Percentiles rank a stretch among this genome's conserved stretches.
Conservation (phyloP, 37 sponge, comb jelly and placozoan species). For the Beroe forskalii region DNA sequence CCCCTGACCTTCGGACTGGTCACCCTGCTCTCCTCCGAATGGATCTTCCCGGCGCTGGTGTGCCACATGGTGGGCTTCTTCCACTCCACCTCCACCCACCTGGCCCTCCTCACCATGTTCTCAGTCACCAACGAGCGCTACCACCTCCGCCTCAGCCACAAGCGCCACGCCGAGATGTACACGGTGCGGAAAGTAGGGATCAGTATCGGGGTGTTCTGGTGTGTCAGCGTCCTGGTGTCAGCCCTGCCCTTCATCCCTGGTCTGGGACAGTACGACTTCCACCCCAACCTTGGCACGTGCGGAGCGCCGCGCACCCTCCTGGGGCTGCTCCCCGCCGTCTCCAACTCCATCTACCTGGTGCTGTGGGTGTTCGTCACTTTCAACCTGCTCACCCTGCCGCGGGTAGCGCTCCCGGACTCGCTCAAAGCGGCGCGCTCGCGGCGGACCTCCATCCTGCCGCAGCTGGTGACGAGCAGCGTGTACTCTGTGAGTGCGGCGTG, state of each 20-base stretch:
- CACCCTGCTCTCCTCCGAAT: neutral
- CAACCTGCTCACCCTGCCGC: conserved; percentile 15
- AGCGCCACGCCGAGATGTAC: neutral
- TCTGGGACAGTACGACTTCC: neutral
- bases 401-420: conserved; percentile 7
- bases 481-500: neutral
- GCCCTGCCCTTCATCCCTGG: conserved; percentile 4
- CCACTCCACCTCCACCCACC: neutral
- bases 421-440: neutral
- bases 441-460: neutral
- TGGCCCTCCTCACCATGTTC: neutral
- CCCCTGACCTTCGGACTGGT: conserved; percentile 12
- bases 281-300: neutral
- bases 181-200: neutral
- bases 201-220: neutral
- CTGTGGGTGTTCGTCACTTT: conserved; percentile 11
- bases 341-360: neutral
- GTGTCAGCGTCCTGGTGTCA: neutral
- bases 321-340: neutral
- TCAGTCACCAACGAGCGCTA: neutral
- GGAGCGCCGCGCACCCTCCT: neutral
- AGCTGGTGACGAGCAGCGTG: neutral
- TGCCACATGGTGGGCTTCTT: conserved; percentile 39
- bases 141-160: neutral
- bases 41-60: conserved; percentile 2